phyloP scores from a whole-genome alignment of 2,113 vertebrate species.

The Phodopus roborovskii region DNA sequence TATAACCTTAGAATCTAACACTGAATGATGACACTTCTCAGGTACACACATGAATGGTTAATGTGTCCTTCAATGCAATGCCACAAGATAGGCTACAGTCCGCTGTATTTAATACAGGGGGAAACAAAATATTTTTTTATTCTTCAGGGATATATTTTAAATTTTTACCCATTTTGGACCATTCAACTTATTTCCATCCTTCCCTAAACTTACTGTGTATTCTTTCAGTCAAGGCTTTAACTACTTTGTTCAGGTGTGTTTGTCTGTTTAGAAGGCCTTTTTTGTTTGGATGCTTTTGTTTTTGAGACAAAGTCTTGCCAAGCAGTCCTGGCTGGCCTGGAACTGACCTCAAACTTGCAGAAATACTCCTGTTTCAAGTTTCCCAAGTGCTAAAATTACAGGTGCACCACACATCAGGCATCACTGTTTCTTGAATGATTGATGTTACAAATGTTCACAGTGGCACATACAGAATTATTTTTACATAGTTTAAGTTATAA shows the following conservation, averaged over 20 bases:
- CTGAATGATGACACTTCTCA: neutral
- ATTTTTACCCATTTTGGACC: neutral
- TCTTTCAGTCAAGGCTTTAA: constrained; percentile 34
- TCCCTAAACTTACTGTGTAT: constrained; percentile 16
- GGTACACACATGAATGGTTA: neutral
- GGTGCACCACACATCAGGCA: neutral
- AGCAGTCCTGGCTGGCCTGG: neutral
- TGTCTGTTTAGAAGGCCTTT: neutral
- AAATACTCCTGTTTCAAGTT: neutral
- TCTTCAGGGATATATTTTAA: neutral
- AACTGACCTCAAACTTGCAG: neutral
- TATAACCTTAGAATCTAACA: neutral
- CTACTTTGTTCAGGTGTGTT: neutral
- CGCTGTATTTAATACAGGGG: neutral
- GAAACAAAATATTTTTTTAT: neutral
- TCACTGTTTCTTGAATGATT: neutral
- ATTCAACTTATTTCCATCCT: neutral
- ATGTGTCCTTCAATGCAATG: neutral
- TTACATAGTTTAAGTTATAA: neutral
- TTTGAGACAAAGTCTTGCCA: neutral
- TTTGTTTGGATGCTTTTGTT: neutral
- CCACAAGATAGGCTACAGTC: neutral
- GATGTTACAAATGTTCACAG: neutral
- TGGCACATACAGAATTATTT: neutral
- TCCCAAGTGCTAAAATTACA: neutral